Percentiles rank a stretch among this genome's conserved stretches.
Conservation (phyloP, 2,797 vertebrate species). For the Parotocinclus haroldoi region DNA sequence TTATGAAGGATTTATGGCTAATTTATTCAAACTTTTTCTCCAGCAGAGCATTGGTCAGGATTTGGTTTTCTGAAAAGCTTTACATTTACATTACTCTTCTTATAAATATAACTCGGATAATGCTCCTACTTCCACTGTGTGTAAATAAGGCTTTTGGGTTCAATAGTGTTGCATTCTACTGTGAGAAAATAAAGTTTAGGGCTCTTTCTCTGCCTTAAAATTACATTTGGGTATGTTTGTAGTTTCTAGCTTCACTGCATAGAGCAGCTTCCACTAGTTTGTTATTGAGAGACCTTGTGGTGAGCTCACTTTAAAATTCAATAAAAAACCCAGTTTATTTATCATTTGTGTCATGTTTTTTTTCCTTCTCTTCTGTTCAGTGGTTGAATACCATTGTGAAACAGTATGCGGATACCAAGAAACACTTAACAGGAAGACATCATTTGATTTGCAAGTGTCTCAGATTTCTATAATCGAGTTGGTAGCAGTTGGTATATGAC, state of each 20-base stretch:
- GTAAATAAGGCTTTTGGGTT: slow-evolving; percentile 24
- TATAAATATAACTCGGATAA: slow-evolving; percentile 9
- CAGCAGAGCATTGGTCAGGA: background rate
- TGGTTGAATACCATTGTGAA: background rate
- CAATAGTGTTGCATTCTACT: slow-evolving; percentile 44
- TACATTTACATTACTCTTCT: background rate
- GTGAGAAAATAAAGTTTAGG: slow-evolving; percentile 34
- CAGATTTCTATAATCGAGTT: slow-evolving; percentile 2
- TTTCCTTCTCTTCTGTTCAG: background rate
- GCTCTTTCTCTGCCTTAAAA: slow-evolving; percentile 45
- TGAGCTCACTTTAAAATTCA: slow-evolving; percentile 42
- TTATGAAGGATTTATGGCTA: slow-evolving; percentile 5
- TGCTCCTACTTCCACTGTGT: background rate
- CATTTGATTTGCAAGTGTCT: slow-evolving; percentile 12
- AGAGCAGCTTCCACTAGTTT: slow-evolving; percentile 49
- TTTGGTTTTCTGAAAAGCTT: background rate
- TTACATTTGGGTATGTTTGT: slow-evolving; percentile 33
- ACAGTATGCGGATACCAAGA: background rate
- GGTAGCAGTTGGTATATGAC: background rate
- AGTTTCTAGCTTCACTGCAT: slow-evolving; percentile 34
- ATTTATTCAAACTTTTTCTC: slow-evolving; percentile 25
- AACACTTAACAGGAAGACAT: background rate
- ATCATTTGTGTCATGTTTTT: slow-evolving; percentile 3
- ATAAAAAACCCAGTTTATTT: slow-evolving; percentile 45
- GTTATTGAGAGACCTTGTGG: slow-evolving; percentile 39